Evolutionary conservation across 2,113 vertebrate species (phyloP).

Genomic region (Todiramphus saurophagus): DNA sequence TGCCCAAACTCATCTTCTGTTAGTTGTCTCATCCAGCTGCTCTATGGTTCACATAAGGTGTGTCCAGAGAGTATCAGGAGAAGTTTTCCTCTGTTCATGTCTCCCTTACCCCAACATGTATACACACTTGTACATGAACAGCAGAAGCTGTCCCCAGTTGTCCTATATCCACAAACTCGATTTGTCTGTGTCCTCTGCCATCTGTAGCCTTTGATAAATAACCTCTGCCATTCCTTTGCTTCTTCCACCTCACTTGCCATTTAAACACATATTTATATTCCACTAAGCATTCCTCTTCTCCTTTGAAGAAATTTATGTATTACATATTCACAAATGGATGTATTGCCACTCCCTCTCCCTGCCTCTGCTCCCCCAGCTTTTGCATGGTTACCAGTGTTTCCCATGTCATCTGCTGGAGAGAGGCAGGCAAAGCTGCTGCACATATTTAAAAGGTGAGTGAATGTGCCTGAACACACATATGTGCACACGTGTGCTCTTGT

Average conservation of each 20-base stretch:
- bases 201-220: not conserved
- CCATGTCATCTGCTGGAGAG: not conserved
- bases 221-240: not conserved
- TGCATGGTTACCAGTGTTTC: not conserved
- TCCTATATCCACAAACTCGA: not conserved
- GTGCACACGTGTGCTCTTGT: not conserved
- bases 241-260: not conserved
- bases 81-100: not conserved
- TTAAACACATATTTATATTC: not conserved
- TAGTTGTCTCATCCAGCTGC: not conserved
- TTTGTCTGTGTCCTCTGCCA: not conserved
- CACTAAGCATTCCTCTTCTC: not conserved
- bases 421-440: not conserved
- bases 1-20: not conserved
- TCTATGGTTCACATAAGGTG: not conserved
- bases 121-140: not conserved
- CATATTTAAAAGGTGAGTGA: not conserved
- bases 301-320: not conserved
- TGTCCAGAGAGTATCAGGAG: not conserved
- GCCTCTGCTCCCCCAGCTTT: not conserved
- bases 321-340: not conserved
- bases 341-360: not conserved
- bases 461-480: fast-evolving
- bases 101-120: not conserved
- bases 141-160: not conserved